Conservation (phyloP, 2,113 vertebrate species). For the Aspidoscelis tigris region DNA sequence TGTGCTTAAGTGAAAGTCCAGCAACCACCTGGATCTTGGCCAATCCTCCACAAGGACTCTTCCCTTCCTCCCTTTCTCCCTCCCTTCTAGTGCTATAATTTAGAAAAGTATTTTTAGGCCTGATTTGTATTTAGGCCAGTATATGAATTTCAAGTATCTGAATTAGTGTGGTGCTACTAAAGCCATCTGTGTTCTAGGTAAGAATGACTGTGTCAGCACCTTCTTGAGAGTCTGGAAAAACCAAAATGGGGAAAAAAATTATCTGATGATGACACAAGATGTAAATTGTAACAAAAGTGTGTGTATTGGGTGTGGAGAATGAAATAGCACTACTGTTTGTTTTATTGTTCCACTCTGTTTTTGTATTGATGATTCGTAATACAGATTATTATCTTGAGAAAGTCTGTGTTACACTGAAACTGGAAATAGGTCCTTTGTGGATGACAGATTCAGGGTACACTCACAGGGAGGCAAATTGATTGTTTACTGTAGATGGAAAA, state of each 20-base stretch:
- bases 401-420: background rate
- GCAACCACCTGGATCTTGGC: no score
- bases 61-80: no score
- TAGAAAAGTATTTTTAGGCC: background rate
- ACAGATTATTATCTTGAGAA: background rate
- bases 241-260: background rate
- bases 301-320: background rate
- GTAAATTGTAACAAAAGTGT: no score
- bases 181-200: background rate
- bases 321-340: background rate
- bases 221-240: background rate
- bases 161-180: no score
- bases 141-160: no score
- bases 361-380: background rate
- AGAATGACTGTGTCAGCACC: background rate
- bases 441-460: background rate
- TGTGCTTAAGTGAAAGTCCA: no score
- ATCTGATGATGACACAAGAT: background rate
- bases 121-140: no score
- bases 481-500: no score
- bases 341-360: background rate
- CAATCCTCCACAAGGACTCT: no score
- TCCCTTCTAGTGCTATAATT: no score
- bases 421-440: background rate
- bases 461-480: background rate